Base-by-base conservation (phyloP, 2,797 vertebrate species). In the Rhabdophis nuchalis region DNA sequence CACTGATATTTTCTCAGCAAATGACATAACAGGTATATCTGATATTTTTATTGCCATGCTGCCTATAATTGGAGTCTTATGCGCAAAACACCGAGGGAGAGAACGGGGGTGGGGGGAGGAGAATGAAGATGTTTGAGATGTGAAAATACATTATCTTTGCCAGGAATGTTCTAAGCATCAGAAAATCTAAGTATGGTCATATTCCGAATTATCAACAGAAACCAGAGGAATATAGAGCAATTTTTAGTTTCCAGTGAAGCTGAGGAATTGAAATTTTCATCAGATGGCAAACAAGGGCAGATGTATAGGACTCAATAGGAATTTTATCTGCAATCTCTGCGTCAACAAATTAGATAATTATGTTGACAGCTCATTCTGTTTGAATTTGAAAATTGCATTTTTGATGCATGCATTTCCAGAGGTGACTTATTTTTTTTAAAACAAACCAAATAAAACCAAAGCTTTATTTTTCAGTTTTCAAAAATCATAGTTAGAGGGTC, bases 361-460 rank as follows among this genome's bases (percentile, higher is more conserved):
- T 92, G 91, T 6, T 95, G 94, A 92, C 87, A 93, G 57, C 72
- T 89, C 10, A 95, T 93, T 94, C 86, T 96, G 92, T 97, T 96
- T 97, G 96, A 92, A 61, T 25, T 86, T 95, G 92, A 91, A 95
- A 97, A 97, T 96, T 95, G 94, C 95, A 91, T 91, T 95, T 95
- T 93, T 92, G 91, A 89, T 41, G 92, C 92, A 93, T 93, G 91
- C 85, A 94, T 93, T 61, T 89, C 68, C 77, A 92, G 52, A 77
- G 53, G 53, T 91, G 93, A 87, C 5, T 91, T 86, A 93, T 94
- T 29, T 86, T 92, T 23, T 58, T 58, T 12, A 4, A 61, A 61
- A 61, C 27, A 2, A 16, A 0, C 7, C 18, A 72, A 77, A n/a
- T 14, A 64, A 64, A 64, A 11, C n/a, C 29, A 32, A 77, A 82